A percentile compares a stretch with the other conserved stretches of the same genome.
Evolutionary conservation across 2,888 invertebrate species (phyloP).

Genomic region (Lasioglossum oenotherae): DNA sequence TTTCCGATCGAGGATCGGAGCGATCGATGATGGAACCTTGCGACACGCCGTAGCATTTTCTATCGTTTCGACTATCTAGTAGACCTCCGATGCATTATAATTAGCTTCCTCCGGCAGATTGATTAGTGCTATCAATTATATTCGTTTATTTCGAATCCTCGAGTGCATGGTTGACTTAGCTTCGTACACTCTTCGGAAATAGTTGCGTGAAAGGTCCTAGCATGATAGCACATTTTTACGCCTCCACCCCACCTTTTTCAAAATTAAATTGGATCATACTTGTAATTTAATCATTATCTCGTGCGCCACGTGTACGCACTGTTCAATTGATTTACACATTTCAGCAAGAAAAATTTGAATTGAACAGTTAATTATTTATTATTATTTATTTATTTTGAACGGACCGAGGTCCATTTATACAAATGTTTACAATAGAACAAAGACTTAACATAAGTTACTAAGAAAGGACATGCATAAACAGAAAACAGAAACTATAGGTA

Average conservation of each 20-base stretch:
- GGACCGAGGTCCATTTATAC: too few relatives aligned
- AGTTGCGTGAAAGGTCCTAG: background rate
- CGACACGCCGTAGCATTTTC: background rate
- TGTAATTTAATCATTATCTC: too few relatives aligned
- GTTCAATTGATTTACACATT: too few relatives aligned
- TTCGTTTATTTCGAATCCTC: background rate
- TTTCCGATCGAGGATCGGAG: slow-evolving; percentile 48
- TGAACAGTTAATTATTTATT: too few relatives aligned
- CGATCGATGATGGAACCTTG: slow-evolving; percentile 36
- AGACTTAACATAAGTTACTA: too few relatives aligned
- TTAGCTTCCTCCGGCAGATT: background rate
- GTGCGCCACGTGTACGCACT: too few relatives aligned
- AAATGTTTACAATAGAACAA: too few relatives aligned
- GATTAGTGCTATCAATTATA: background rate
- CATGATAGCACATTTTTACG: background rate
- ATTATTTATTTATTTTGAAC: too few relatives aligned
- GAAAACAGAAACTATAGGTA: too few relatives aligned
- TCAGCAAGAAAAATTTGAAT: too few relatives aligned
- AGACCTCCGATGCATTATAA: background rate
- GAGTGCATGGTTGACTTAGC: background rate
- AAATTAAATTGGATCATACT: background rate
- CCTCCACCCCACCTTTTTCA: background rate
- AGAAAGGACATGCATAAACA: too few relatives aligned
- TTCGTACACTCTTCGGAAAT: background rate
- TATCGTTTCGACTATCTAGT: background rate